phyloP scores from a whole-genome alignment of 2,797 vertebrate genomes.

The Passerculus sandwichensis region DNA sequence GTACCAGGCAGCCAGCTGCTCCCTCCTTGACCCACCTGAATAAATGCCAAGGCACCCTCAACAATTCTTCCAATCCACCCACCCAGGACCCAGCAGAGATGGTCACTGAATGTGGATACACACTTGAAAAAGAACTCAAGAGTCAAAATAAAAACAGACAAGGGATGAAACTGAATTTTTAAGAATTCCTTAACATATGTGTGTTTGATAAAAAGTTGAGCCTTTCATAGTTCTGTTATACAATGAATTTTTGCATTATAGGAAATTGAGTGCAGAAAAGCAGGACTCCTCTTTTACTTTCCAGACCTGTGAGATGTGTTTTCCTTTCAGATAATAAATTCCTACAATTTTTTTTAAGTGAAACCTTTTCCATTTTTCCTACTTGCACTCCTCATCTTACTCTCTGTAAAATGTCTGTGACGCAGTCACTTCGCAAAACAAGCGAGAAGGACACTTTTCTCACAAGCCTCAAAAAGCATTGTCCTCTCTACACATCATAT shows the following conservation, averaged over 20 bases:
- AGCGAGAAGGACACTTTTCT: neutral
- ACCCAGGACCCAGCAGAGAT: neutral
- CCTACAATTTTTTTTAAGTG: neutral
- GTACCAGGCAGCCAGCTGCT: neutral
- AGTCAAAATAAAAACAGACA: neutral
- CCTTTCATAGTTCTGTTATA: neutral
- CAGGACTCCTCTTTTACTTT: neutral
- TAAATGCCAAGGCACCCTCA: neutral
- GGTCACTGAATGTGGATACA: neutral
- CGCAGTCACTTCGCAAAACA: neutral
- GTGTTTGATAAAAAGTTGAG: neutral
- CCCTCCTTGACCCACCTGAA: neutral
- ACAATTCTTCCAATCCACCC: neutral
- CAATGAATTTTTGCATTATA: neutral
- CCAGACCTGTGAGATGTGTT: neutral
- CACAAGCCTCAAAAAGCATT: neutral
- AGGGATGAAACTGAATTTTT: neutral
- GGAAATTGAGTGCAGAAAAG: neutral
- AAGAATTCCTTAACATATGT: neutral
- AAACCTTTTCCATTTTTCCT: neutral
- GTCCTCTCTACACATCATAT: neutral
- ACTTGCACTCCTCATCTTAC: neutral
- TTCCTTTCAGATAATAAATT: neutral
- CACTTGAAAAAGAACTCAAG: neutral
- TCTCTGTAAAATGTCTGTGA: neutral